A percentile compares a stretch with the other conserved stretches of the same genome.
Conservation (phyloP, 2,888 invertebrate genomes). For the Stenotaenia linearis region DNA sequence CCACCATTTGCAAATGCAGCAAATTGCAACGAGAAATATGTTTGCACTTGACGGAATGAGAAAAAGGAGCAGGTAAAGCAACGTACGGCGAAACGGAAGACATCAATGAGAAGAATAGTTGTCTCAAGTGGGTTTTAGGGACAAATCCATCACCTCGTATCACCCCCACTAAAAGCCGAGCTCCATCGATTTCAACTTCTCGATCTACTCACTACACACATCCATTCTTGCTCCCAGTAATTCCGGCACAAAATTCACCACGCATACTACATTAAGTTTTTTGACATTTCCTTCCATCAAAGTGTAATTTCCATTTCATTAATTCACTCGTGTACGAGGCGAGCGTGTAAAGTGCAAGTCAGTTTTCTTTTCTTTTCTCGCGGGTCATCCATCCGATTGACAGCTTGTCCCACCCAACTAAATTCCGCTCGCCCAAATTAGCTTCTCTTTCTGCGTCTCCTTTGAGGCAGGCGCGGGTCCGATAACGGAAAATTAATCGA, state of each 20-base stretch:
- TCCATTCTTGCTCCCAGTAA: background rate
- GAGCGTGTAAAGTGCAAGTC: constrained; percentile 17
- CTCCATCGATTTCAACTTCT: constrained; percentile 19
- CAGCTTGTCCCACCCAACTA: constrained; percentile 18
- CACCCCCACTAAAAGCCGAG: constrained; percentile 11
- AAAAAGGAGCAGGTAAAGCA: background rate
- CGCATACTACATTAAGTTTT: constrained; percentile 11
- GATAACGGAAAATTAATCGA: constrained; percentile 26
- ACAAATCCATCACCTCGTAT: constrained; percentile 19
- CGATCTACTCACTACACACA: background rate
- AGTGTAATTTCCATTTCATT: constrained; percentile 26
- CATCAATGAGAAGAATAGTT: constrained; percentile 26
- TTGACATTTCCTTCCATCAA: constrained; percentile 23
- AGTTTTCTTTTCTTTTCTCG: constrained; percentile 23
- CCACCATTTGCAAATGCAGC: no score
- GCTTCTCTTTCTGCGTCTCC: constrained; percentile 9
- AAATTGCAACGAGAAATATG: background rate
- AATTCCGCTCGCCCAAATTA: constrained; percentile 26
- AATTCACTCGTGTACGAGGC: constrained; percentile 6
- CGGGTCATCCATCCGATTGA: constrained; percentile 21
- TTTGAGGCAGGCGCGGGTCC: background rate
- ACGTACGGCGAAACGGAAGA: background rate
- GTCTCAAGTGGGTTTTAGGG: constrained; percentile 26
- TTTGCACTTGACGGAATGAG: background rate
- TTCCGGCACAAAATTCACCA: constrained; percentile 6